These are phyloP conservation scores for Holotrichia oblita DNA, from an alignment of 1,140 invertebrate species.

Conservation along the genomic window DNA sequence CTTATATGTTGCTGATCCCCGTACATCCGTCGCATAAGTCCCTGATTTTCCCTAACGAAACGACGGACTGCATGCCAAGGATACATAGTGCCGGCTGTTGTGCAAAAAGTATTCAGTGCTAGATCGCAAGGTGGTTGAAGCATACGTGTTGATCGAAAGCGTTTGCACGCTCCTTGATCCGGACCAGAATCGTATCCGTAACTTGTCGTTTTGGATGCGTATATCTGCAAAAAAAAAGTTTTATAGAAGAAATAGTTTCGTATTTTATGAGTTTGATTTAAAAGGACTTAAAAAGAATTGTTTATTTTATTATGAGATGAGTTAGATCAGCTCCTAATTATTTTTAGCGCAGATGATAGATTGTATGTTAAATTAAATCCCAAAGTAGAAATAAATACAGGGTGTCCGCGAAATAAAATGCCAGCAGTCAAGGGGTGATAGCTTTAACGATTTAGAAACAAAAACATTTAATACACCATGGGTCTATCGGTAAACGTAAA, in stretches of 20 bases:
- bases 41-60: constrained; percentile 91
- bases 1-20: constrained; percentile 87
- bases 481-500: too few relatives aligned
- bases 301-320: too few relatives aligned
- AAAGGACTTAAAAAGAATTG: too few relatives aligned
- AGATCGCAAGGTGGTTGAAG: constrained; percentile 79
- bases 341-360: too few relatives aligned
- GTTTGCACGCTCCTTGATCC: constrained; percentile 65
- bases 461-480: too few relatives aligned
- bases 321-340: too few relatives aligned
- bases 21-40: constrained; percentile 91
- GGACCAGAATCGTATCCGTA: constrained; percentile 66
- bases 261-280: too few relatives aligned
- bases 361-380: too few relatives aligned
- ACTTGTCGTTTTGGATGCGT: constrained; percentile 37
- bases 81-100: constrained; percentile 80
- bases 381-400: too few relatives aligned
- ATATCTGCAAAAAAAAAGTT: constrained; percentile 44
- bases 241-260: background rate
- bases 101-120: constrained; percentile 77
- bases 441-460: too few relatives aligned
- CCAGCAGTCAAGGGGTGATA: too few relatives aligned
- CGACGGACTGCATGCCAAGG: constrained; percentile 88
- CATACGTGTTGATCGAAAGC: constrained; percentile 64
- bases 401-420: too few relatives aligned